Percentiles rank a stretch among this genome's conserved stretches.
phyloP scores from a whole-genome alignment of 2,888 invertebrate genomes.

The Caenorhabditis drosophilae region DNA sequence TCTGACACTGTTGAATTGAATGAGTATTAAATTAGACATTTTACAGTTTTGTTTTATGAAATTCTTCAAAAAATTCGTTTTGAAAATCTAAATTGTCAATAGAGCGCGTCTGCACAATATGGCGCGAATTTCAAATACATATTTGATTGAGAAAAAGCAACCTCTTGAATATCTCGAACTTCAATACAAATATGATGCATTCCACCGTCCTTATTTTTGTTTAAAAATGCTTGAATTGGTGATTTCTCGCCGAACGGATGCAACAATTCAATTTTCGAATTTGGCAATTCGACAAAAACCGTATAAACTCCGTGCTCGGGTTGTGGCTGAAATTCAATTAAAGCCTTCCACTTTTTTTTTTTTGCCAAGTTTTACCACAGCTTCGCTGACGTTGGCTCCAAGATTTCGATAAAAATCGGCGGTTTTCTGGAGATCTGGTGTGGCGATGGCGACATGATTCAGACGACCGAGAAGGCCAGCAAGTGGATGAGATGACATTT shows the following conservation, averaged over 20 bases:
- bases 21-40: too few relatives aligned
- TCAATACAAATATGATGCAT: conserved; percentile 76
- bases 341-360: not conserved
- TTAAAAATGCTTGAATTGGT: conserved; percentile 74
- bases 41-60: too few relatives aligned
- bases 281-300: conserved; percentile 75
- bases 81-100: too few relatives aligned
- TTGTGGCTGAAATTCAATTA: conserved; percentile 69
- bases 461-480: conserved; percentile 72
- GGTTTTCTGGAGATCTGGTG: conserved; percentile 73
- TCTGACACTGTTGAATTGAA: too few relatives aligned
- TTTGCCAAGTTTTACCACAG: conserved; percentile 54
- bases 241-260: conserved; percentile 74
- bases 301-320: conserved; percentile 75
- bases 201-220: conserved; percentile 75
- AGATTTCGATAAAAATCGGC: conserved; percentile 73
- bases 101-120: too few relatives aligned
- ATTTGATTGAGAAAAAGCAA: too few relatives aligned
- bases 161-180: conserved; percentile 69
- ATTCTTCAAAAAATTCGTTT: too few relatives aligned
- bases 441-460: conserved; percentile 76
- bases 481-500: conserved; percentile 50
- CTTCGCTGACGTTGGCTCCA: conserved; percentile 73
- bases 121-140: too few relatives aligned
- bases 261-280: conserved; percentile 75